These are phyloP conservation scores for Enoplosus armatus DNA, from an alignment of 2,797 vertebrate species.

Conservation along the genomic window DNA sequence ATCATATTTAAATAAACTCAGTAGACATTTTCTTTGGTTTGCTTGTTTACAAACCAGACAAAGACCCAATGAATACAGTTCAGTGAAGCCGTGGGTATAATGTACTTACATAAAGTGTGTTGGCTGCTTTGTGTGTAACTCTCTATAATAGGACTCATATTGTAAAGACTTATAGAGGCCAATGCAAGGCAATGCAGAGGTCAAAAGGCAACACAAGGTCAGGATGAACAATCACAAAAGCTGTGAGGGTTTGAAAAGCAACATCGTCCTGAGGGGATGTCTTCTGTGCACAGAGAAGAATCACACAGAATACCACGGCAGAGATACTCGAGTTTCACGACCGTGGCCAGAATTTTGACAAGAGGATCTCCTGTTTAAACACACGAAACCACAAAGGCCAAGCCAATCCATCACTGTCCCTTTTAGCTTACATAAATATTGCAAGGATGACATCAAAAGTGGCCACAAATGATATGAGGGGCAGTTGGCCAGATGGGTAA, in stretches of 20 bases:
- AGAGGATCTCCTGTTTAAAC: conserved; percentile 71
- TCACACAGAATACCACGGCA: conserved; percentile 18
- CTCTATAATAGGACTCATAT: background rate
- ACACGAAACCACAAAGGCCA: conserved; percentile 69
- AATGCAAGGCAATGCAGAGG: conserved; percentile 17
- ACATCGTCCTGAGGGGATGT: conserved; percentile 18
- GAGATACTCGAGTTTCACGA: conserved; percentile 49
- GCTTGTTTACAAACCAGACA: conserved; percentile 20
- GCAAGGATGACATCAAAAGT: conserved; percentile 72
- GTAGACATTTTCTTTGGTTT: conserved; percentile 4
- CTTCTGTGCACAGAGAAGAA: conserved; percentile 12
- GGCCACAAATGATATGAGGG: conserved; percentile 77
- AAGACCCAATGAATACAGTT: conserved; percentile 5
- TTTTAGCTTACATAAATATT: conserved; percentile 74
- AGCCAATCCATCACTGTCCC: conserved; percentile 69
- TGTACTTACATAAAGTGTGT: background rate
- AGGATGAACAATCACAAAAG: conserved; percentile 35
- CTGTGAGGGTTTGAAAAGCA: conserved; percentile 35
- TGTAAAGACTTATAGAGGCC: conserved; percentile 1
- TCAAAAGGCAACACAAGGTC: conserved; percentile 32
- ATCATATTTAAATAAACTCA: background rate
- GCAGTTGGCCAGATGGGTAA: conserved; percentile 72
- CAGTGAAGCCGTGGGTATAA: conserved; percentile 18
- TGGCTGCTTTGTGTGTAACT: conserved; percentile 4
- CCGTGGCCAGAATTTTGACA: conserved; percentile 66